Evolutionary conservation across 2,113 vertebrate genomes (phyloP).

Genomic region (Saccopteryx leptura): DNA sequence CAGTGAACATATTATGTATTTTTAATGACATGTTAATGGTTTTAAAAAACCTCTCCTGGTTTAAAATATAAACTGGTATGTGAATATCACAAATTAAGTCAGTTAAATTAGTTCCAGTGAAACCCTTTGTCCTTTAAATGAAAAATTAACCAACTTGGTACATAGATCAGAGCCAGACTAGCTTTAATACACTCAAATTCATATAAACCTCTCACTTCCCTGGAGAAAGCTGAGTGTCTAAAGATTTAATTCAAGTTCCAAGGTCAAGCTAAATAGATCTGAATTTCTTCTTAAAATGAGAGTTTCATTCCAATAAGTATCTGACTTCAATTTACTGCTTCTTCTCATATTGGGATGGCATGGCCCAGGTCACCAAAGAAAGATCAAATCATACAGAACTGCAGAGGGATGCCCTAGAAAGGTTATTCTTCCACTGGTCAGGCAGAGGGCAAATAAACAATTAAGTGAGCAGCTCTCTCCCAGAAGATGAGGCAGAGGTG

Average conservation of each 20-base stretch:
- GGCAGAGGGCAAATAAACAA: constrained; percentile 64
- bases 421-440: constrained; percentile 79
- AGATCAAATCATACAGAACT: constrained; percentile 88
- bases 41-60: constrained; percentile 78
- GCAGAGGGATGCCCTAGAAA: constrained; percentile 86
- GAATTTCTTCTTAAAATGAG: constrained; percentile 91
- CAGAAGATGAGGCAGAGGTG: neutral
- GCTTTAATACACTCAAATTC: constrained; percentile 88
- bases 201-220: constrained; percentile 89
- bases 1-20: constrained; percentile 83
- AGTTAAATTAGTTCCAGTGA: constrained; percentile 90
- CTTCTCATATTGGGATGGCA: constrained; percentile 89
- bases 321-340: constrained; percentile 90
- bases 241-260: constrained; percentile 93
- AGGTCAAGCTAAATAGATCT: constrained; percentile 92
- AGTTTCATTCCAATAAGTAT: constrained; percentile 92
- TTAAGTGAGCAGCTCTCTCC: constrained; percentile 50
- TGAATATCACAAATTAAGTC: constrained; percentile 88
- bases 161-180: constrained; percentile 79
- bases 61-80: constrained; percentile 83
- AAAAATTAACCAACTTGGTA: constrained; percentile 89
- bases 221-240: constrained; percentile 91
- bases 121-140: constrained; percentile 90
- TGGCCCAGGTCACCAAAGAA: constrained; percentile 88
- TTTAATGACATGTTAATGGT: constrained; percentile 87